Base-by-base conservation (phyloP, 2,113 vertebrate genomes). In the Mormoops blainvillei region DNA sequence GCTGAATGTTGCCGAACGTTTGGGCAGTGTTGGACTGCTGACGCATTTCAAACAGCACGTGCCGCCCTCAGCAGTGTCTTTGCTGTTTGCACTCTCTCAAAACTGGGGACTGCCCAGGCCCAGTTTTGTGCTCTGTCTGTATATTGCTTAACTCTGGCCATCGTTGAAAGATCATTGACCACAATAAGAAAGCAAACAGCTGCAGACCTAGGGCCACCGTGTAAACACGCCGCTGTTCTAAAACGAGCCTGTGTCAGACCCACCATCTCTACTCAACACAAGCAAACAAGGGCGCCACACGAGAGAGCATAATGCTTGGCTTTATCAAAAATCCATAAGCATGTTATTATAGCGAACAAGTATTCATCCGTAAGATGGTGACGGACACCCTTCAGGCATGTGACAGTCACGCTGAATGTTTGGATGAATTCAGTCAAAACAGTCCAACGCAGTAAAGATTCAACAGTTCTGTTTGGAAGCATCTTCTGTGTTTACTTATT, bases 371-470 rank as follows among this genome's bases (percentile, higher is more conserved):
- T 31, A 48, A 24, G 41, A 45, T 33, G 38, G 41, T 80, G 43
- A 83, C 84, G 92, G 65, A n/a, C 41, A 74, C 4, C 31, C 38
- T 94, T 92, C 19, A 12, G 41, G 36, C 3, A 2, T 70, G 18
- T 80, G 70, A 80, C 43, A 86, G 68, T 50, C 63, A 65, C 56
- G 33, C 61, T 50, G 24, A 68, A 56, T 70, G 54, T 58, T 81
- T 73, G 45, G 5, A 41, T 61, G 67, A 76, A 88, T 87, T 87
- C 61, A 81, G 48, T 85, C 56, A 95, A 91, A 91, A 50, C 2
- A 19, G 7, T 3, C n/a, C 61, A 50, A 19, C 54, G 86, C 31
- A 68, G 18, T 63, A 41, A 89, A 73, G 81, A 58, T 2, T 36
- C 2, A 95, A 19, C 41, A 48, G 13, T 87, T 74, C n/a, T 76